Conservation (phyloP, 2,797 vertebrate species). For the Cichlasoma orientale region DNA sequence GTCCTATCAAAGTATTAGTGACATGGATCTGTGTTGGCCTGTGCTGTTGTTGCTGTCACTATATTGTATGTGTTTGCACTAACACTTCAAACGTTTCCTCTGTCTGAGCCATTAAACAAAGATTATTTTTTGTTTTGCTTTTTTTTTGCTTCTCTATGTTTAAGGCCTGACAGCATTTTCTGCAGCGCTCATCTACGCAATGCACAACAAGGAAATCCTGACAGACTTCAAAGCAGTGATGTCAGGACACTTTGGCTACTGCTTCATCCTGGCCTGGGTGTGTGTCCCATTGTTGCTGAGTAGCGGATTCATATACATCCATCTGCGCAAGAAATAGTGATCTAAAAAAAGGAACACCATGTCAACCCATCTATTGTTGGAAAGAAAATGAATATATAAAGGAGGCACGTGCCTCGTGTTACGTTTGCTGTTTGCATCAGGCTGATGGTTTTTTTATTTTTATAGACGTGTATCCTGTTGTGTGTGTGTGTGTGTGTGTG, state of each 20-base stretch:
- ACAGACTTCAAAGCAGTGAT: conserved; percentile 59
- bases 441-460: conserved; percentile 9
- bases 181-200: conserved; percentile 86
- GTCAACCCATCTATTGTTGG: background rate
- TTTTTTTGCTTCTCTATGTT: background rate
- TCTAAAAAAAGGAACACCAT: background rate
- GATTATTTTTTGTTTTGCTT: background rate
- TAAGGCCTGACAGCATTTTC: conserved; percentile 84
- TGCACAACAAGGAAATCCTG: conserved; percentile 84
- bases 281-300: conserved; percentile 86
- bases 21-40: background rate
- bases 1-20: background rate
- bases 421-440: background rate
- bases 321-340: conserved; percentile 89
- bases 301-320: conserved; percentile 88
- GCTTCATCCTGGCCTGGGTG: conserved; percentile 89
- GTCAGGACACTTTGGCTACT: conserved; percentile 87
- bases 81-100: background rate
- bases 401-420: background rate
- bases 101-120: background rate
- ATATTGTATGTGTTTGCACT: background rate
- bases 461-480: background rate
- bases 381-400: background rate
- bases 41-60: background rate
- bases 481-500: no score